A percentile compares a stretch with the other conserved stretches of the same genome.
These are phyloP conservation scores for Psylliodes chrysocephalus DNA, from an alignment of 2,888 invertebrate genomes.

Conservation along the genomic window DNA sequence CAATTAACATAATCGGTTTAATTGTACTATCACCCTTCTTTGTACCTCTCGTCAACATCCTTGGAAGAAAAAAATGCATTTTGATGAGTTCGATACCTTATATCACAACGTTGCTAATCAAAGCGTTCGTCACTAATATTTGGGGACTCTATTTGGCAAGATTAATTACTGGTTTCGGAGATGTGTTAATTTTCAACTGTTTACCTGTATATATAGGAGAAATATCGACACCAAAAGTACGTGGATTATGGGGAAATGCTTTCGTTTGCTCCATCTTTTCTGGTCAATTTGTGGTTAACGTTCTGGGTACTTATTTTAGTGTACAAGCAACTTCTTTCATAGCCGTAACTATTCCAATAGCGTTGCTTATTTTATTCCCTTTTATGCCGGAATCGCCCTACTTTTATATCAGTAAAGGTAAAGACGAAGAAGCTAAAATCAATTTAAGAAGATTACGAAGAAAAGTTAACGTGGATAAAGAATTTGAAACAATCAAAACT, in stretches of 20 bases:
- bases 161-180: conserved; percentile 28
- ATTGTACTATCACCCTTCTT: conserved; percentile 15
- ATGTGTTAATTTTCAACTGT: conserved; percentile 47
- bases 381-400: conserved; percentile 70
- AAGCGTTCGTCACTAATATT: not conserved
- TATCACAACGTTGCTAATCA: not conserved
- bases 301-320: conserved; percentile 69
- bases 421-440: conserved; percentile 47
- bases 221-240: conserved; percentile 52
- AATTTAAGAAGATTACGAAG: conserved; percentile 49
- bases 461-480: conserved; percentile 49
- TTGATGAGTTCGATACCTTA: conserved; percentile 3
- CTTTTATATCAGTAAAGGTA: conserved; percentile 49
- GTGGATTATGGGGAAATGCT: conserved; percentile 54
- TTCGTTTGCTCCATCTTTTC: conserved; percentile 48
- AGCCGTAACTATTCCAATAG: conserved; percentile 68
- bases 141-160: conserved; percentile 16
- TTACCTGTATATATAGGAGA: conserved; percentile 51
- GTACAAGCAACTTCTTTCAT: conserved; percentile 67
- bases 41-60: not conserved
- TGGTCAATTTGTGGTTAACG: conserved; percentile 59
- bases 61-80: conserved; percentile 12
- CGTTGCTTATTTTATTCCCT: conserved; percentile 67
- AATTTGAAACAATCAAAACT: conserved; percentile 47
- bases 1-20: conserved; percentile 39